A percentile compares a stretch with the other conserved stretches of the same genome.
Evolutionary conservation across 2,113 vertebrate species (phyloP).

Genomic region (Gopherus flavomarginatus): DNA sequence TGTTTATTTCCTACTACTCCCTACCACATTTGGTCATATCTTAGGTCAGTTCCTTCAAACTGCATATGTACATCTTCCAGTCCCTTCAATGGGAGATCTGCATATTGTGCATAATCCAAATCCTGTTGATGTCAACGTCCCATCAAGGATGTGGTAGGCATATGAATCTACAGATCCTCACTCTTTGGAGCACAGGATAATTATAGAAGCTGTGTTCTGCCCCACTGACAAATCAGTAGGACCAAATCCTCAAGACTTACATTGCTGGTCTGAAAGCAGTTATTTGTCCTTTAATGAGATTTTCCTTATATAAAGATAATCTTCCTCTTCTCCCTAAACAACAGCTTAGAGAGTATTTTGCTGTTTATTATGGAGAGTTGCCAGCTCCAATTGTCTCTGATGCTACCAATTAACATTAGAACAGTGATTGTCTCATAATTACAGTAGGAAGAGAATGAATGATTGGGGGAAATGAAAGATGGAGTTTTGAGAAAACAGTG

Average conservation of each 20-base stretch:
- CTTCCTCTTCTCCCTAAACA: neutral
- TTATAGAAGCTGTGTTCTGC: neutral
- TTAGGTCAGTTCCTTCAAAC: neutral
- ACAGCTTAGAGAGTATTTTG: neutral
- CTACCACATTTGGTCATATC: neutral
- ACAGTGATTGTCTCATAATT: constrained; percentile 7
- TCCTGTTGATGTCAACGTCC: neutral
- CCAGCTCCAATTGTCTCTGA: neutral
- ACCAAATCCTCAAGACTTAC: neutral
- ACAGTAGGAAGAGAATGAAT: neutral
- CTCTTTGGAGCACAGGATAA: fast-evolving
- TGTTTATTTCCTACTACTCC: neutral
- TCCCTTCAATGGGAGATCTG: neutral
- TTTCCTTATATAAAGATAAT: neutral
- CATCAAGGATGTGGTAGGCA: neutral
- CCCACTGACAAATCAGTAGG: neutral
- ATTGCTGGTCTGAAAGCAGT: neutral
- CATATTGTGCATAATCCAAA: neutral
- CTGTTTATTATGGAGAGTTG: neutral
- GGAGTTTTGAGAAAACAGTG: neutral
- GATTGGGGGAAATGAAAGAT: neutral
- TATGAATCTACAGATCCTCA: neutral
- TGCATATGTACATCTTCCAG: neutral
- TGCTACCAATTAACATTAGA: neutral
- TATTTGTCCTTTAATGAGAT: neutral